Evolutionary conservation across 2,113 vertebrate species (phyloP).

Genomic region (Petroica traversi): DNA sequence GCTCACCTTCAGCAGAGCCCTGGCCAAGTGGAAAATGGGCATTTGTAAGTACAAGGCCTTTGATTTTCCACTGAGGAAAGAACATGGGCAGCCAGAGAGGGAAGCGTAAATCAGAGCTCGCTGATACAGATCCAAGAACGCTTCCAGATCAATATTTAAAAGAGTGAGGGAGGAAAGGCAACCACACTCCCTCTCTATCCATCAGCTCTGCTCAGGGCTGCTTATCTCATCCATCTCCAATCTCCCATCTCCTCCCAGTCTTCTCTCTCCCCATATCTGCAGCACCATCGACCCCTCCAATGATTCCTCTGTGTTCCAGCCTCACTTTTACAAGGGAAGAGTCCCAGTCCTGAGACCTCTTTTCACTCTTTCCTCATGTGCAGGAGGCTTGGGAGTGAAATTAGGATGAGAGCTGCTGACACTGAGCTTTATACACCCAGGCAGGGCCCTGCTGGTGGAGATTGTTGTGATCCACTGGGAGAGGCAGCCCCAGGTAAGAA

Average conservation of each 20-base stretch:
- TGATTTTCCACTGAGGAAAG: conserved; percentile 10
- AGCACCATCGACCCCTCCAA: neutral
- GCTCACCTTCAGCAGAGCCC: neutral
- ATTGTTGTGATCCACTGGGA: neutral
- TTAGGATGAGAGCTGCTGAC: neutral
- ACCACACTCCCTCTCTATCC: neutral
- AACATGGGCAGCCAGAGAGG: neutral
- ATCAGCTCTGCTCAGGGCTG: neutral
- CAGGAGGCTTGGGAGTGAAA: neutral
- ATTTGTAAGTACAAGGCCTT: conserved; percentile 29
- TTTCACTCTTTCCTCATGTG: neutral
- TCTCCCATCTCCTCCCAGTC: neutral
- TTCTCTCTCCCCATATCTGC: neutral
- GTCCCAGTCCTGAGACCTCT: neutral
- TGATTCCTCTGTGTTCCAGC: neutral
- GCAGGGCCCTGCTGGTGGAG: neutral
- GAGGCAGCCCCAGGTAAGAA: neutral
- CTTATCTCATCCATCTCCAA: neutral
- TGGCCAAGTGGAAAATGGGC: conserved; percentile 19
- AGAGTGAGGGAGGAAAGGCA: neutral
- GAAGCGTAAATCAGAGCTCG: neutral
- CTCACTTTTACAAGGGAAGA: neutral
- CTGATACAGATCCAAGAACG: neutral
- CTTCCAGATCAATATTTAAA: conserved; percentile 39
- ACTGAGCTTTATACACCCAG: neutral